Base-by-base conservation (phyloP, 2,797 vertebrate species). In the Xiphophorus birchmanni region DNA sequence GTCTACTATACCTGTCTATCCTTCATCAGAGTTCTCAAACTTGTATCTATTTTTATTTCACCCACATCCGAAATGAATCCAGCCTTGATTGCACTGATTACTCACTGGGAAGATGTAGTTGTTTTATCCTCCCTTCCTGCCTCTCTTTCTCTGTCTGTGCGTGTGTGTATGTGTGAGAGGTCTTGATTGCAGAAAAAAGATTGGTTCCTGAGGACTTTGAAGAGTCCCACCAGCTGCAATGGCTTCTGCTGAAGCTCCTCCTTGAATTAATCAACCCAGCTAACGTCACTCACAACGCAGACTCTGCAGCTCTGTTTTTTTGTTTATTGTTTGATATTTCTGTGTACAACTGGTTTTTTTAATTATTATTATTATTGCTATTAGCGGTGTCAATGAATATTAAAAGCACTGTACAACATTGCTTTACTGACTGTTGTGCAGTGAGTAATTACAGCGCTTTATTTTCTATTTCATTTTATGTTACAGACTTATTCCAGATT, bases 241-340 rank as follows among this genome's bases (percentile, higher is more conserved):
- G 37, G 8, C 37, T 69, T 69, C 65, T 69, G 21, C 65, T 69
- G 35, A 26, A 21, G 40, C 26, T 9, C 21, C 21, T 69, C 37
- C 65, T 69, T 69, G 65, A 69, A 69, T 40, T 69, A 69, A 69
- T 42, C 65, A 67, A 67, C 35, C 35, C 63, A 67, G 35, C 63
- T 18, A 40, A 21, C 18, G 3, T 67, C 63, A 13, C 21, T 37
- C 65, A 69, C 37, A 69, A 40, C 1, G 1, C 18, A 42, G 37
- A 69, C 65, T 69, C 65, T 26, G 18, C 10, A 67, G 4, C 21
- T 42, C 18, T 37, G 63, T 35, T 69, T 35, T 37, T 12, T 67
- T 42, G 21, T 65, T 65, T 23, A 42, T 42, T 69, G 37, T 69
- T 69, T 69, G 37, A 37, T 42, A 2, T 65, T 37, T 65, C 7